Evolutionary conservation across 1,140 invertebrate genomes (phyloP).

Genomic region (Lepidostoma basale): DNA sequence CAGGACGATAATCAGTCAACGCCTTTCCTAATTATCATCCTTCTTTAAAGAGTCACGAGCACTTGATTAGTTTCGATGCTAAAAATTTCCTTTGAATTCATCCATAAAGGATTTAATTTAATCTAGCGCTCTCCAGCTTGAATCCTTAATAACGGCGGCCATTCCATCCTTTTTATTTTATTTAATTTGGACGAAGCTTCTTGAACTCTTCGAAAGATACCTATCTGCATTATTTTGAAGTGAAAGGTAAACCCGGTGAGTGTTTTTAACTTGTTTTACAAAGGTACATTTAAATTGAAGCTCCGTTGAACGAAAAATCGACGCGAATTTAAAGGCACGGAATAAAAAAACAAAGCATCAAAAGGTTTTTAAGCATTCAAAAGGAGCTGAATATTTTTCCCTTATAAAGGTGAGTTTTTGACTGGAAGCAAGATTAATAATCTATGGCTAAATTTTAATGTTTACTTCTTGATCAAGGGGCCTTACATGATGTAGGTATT

Average conservation of each 20-base stretch:
- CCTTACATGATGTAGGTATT: no score
- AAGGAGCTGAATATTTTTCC: neutral
- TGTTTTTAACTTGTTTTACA: conserved; percentile 33
- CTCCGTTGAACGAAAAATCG: neutral
- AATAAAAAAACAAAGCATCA: neutral
- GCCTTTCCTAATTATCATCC: no score
- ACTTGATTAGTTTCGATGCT: no score
- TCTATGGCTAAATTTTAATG: conserved; percentile 19
- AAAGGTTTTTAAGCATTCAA: no score
- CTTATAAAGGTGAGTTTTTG: neutral
- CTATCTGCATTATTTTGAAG: conserved; percentile 22
- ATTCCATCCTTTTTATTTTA: no score
- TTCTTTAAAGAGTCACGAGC: no score
- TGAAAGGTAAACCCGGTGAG: conserved; percentile 40
- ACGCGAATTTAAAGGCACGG: neutral
- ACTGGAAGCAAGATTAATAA: neutral
- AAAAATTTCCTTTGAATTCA: no score
- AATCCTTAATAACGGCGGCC: no score
- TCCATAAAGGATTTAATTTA: no score
- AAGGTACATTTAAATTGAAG: conserved; percentile 6
- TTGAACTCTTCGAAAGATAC: neutral
- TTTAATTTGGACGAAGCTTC: neutral
- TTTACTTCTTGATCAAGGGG: conserved; percentile 41
- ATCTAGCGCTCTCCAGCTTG: no score
- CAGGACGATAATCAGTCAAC: no score